Base-by-base conservation (phyloP, 2,113 vertebrate genomes). In the Sciurus niger region DNA sequence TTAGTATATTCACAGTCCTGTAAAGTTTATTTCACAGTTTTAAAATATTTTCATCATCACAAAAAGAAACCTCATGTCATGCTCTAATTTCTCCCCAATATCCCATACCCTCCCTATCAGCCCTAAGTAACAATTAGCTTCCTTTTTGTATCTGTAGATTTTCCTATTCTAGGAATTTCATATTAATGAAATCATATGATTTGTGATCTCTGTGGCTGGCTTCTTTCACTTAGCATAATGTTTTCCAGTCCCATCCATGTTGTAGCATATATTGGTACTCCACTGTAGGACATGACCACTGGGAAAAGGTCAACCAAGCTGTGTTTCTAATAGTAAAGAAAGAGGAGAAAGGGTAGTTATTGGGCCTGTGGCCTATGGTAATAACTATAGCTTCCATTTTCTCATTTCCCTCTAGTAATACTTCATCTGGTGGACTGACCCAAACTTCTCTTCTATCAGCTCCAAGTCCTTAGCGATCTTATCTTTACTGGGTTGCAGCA, bases 151-250 rank as follows among this genome's bases (percentile, higher is more conserved):
- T 34, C 55, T 89, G 37, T 43, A 89, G 8, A 82, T 89, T 51
- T 80, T 9, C 9, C 34, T 83, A 25, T 94, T 65, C 28, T 82
- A 55, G 43, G 48, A 80, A 63, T 51, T 89, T 82, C 18, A 51
- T 74, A 6, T 73, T 73, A 82, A 67, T 55, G 53, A 34, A 86
- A 80, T 68, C 6, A 68, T 53, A 76, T 5, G 74, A 67, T 67
- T 46, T 25, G 7, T 80, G n/a, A 30, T 86, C 43, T 60, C 87
- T 63, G 34, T 86, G 34, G 37, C n/a, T 86, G 30, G 34, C n/a
- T 67, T 73, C 80, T 85, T 91, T 85, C 51, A 90, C 30, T 77
- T 94, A 77, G 60, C 60, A 34, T 84, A 76, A 20, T 65, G 32
- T 91, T 79, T 73, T 77, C 77, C 43, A 83, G 34, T 20, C 70